Evolutionary conservation across 2,113 vertebrate species (phyloP).

Genomic region (Ursus arctos): DNA sequence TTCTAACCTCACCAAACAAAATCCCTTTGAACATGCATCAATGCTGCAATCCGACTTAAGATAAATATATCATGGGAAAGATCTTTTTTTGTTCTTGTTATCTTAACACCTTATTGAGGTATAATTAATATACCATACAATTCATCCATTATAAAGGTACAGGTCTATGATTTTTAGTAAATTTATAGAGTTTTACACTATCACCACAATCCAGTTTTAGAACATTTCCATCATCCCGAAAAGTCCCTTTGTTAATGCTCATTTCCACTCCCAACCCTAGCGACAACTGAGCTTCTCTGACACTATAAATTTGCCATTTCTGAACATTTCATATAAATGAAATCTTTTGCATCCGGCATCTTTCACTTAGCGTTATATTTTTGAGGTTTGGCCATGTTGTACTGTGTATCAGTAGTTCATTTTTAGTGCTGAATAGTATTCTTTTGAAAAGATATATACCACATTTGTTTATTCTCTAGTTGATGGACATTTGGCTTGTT

Average conservation of each 20-base stretch:
- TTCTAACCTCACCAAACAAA: conserved; percentile 19
- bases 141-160: neutral
- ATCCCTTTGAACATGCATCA: neutral
- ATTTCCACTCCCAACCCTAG: neutral
- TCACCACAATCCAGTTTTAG: neutral
- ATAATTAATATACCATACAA: conserved; percentile 21
- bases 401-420: neutral
- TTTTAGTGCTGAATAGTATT: conserved; percentile 11
- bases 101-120: neutral
- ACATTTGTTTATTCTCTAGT: neutral
- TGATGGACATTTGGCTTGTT: neutral
- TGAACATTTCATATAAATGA: neutral
- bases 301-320: neutral
- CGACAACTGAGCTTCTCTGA: neutral
- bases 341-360: neutral
- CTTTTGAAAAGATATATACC: neutral
- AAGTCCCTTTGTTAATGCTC: neutral
- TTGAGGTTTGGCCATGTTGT: neutral
- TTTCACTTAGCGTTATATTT: neutral
- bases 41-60: conserved; percentile 28
- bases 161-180: conserved; percentile 33
- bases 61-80: neutral
- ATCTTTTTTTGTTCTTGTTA: neutral
- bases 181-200: conserved; percentile 21
- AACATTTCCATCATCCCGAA: neutral